Conservation (phyloP, 2,888 invertebrate species). For the Tillus elongatus region DNA sequence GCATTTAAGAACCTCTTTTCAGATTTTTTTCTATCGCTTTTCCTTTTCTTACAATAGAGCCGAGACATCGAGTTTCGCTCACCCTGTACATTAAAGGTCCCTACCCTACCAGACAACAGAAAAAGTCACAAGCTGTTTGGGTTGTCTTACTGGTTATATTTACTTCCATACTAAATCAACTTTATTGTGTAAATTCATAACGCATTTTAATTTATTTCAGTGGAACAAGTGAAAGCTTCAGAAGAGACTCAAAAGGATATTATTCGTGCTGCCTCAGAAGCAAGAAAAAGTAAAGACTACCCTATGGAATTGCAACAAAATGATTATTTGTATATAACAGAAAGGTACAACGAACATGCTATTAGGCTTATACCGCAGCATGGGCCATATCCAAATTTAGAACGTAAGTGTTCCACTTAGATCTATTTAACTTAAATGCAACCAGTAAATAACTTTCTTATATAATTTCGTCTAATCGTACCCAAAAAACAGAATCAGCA, state of each 20-base stretch:
- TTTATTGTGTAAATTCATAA: too few species aligned
- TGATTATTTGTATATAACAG: conserved; percentile 36
- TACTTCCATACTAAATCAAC: too few species aligned
- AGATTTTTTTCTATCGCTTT: too few species aligned
- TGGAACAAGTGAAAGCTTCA: conserved; percentile 67
- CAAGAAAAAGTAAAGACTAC: conserved; percentile 50
- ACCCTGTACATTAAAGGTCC: too few species aligned
- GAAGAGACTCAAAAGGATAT: conserved; percentile 59
- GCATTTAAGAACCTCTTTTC: too few species aligned
- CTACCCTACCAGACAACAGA: too few species aligned
- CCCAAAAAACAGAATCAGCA: not conserved
- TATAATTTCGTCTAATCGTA: not conserved
- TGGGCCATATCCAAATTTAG: conserved; percentile 36
- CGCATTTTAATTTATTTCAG: conserved; percentile 40
- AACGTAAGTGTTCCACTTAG: conserved; percentile 31
- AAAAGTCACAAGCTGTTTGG: too few species aligned
- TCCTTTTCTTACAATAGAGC: too few species aligned
- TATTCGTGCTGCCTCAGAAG: conserved; percentile 55
- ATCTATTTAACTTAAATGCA: not conserved
- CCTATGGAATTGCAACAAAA: conserved; percentile 46
- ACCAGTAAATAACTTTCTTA: not conserved
- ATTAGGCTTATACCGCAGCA: conserved; percentile 28
- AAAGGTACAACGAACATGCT: conserved; percentile 34
- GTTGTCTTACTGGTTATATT: too few species aligned
- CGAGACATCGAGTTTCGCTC: too few species aligned